These are phyloP conservation scores for Erebia palarica DNA, from an alignment of 2,888 invertebrate species.

Conservation along the genomic window DNA sequence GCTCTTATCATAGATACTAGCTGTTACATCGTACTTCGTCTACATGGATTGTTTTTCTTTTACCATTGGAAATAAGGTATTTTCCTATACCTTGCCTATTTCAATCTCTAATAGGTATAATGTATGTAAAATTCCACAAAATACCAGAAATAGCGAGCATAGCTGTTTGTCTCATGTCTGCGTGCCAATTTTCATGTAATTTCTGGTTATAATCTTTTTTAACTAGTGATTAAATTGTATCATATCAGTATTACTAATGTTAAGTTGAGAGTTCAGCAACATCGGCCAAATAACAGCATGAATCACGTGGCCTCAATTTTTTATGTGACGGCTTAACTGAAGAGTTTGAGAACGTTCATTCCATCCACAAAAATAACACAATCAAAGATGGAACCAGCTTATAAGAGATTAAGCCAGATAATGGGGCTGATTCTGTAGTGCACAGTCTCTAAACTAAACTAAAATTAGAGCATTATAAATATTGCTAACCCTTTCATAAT, in stretches of 20 bases:
- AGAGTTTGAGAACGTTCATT: too few species aligned
- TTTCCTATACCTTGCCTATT: background rate
- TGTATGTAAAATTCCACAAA: background rate
- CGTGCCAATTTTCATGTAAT: constrained; percentile 16
- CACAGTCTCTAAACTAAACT: too few species aligned
- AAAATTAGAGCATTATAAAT: too few species aligned
- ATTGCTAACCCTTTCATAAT: too few species aligned
- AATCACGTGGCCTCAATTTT: background rate
- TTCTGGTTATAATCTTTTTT: constrained; percentile 26
- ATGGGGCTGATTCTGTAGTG: too few species aligned
- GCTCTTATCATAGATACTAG: background rate
- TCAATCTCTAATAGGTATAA: background rate
- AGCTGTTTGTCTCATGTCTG: constrained; percentile 11
- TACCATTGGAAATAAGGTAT: background rate
- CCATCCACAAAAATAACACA: too few species aligned
- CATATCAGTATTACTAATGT: background rate
- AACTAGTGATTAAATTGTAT: background rate
- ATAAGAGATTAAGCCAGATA: too few species aligned
- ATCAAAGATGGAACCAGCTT: too few species aligned
- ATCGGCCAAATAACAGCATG: background rate
- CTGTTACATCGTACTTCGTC: background rate
- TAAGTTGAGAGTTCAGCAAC: background rate
- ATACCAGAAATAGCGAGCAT: constrained; percentile 14
- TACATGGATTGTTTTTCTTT: background rate
- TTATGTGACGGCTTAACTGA: background rate